Evolutionary conservation across 1,140 invertebrate species (phyloP).

Genomic region (Zaprionus ghesquierei): DNA sequence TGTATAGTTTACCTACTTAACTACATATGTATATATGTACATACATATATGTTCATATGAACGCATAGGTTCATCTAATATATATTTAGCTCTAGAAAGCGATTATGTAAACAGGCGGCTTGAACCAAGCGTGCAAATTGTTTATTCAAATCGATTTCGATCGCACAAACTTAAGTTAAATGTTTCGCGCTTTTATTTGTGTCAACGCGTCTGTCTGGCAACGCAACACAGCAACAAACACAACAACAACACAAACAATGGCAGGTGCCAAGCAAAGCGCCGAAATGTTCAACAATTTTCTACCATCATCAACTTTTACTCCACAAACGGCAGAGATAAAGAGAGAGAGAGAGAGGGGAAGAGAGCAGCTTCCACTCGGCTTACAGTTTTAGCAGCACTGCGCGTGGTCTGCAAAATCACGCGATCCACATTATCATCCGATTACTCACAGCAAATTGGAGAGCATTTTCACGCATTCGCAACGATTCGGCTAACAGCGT

Average conservation of each 20-base stretch:
- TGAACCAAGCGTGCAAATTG: conserved; percentile 59
- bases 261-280: not conserved
- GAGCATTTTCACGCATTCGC: conserved; percentile 27
- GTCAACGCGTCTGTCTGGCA: conserved; percentile 41
- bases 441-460: conserved; percentile 70
- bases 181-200: conserved; percentile 56
- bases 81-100: conserved; percentile 21
- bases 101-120: conserved; percentile 60
- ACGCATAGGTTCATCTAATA: not conserved
- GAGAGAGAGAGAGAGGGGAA: not conserved
- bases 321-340: not conserved
- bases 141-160: conserved; percentile 72
- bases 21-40: not conserved
- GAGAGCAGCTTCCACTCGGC: conserved; percentile 17
- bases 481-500: conserved; percentile 5
- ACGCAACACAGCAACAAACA: not conserved
- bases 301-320: not conserved
- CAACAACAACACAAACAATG: not conserved
- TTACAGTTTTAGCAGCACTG: conserved; percentile 31
- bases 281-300: not conserved
- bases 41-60: not conserved
- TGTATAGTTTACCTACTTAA: not conserved
- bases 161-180: conserved; percentile 50
- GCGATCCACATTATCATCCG: conserved; percentile 68
- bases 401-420: conserved; percentile 50